Conservation (phyloP, 1,140 invertebrate species). For the Mylabris phalerata region DNA sequence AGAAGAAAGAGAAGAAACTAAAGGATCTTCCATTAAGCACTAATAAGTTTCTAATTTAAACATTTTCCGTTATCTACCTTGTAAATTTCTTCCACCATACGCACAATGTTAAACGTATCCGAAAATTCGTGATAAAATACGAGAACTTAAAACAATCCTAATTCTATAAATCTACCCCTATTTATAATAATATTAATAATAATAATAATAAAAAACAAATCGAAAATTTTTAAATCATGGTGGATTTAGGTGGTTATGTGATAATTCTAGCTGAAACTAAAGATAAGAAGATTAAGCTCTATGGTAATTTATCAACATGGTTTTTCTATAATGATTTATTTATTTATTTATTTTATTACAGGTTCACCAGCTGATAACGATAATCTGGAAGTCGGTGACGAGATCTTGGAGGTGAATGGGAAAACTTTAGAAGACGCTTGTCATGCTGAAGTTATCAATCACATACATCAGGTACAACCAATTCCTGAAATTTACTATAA, state of each 20-base stretch:
- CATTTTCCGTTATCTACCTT: slow-evolving; percentile 7
- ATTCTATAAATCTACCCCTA: not conserved
- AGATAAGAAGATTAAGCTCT: slow-evolving; percentile 90
- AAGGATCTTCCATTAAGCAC: not conserved
- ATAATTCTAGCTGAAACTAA: slow-evolving; percentile 91
- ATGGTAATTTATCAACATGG: slow-evolving; percentile 56
- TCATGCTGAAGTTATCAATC: slow-evolving; percentile 81
- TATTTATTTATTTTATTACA: slow-evolving; percentile 36
- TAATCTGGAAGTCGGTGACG: slow-evolving; percentile 86
- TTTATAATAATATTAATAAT: too few relatives aligned
- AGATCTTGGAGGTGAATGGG: slow-evolving; percentile 94
- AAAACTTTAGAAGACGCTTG: slow-evolving; percentile 80
- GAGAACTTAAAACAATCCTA: not conserved
- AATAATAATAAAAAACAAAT: not conserved
- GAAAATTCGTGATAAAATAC: not conserved
- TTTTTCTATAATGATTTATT: not conserved
- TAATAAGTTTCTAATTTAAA: not conserved
- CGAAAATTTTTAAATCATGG: slow-evolving; percentile 50
- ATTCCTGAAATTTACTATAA: not conserved
- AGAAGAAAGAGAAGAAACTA: not conserved
- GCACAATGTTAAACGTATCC: slow-evolving; percentile 33
- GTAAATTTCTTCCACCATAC: slow-evolving; percentile 12
- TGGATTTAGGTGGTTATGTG: slow-evolving; percentile 92
- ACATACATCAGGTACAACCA: slow-evolving; percentile 80
- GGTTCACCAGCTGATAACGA: slow-evolving; percentile 91